Percentiles rank a stretch among this genome's conserved stretches.
These are phyloP conservation scores for Nemoura dubitans DNA, from an alignment of 2,888 invertebrate species.

Conservation along the genomic window DNA sequence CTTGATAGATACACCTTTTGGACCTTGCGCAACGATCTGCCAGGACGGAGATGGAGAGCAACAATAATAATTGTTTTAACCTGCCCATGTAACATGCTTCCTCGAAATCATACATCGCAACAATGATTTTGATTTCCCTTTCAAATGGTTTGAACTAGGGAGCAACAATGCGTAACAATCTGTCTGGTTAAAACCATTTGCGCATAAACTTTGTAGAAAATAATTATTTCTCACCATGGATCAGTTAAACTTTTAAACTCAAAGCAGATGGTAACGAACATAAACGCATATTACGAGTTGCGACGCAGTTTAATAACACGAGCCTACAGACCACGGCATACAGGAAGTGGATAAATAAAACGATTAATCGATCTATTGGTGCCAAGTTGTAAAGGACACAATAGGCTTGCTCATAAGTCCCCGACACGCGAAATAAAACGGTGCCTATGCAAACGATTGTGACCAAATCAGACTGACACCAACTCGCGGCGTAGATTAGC, in stretches of 20 bases:
- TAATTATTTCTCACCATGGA: not conserved
- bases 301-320: not conserved
- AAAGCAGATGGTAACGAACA: not conserved
- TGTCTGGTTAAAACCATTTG: not conserved
- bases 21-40: no score
- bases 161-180: not conserved
- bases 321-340: not conserved
- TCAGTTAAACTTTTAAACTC: not conserved
- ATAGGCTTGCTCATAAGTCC: not conserved
- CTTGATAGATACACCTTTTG: no score
- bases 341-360: not conserved
- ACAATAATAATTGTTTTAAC: not conserved
- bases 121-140: constrained; percentile 1
- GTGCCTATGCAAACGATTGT: not conserved
- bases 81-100: not conserved
- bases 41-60: not conserved
- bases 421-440: not conserved
- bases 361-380: not conserved
- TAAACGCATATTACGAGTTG: not conserved
- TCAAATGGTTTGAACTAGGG: not conserved
- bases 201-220: not conserved
- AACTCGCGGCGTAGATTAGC: not conserved
- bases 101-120: not conserved
- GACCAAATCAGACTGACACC: not conserved
- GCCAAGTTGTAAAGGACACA: not conserved